Evolutionary conservation across 2,888 invertebrate genomes (phyloP), one percentile per base, ranked within the genome.

Genomic region (Cephus pulcher): DNA sequence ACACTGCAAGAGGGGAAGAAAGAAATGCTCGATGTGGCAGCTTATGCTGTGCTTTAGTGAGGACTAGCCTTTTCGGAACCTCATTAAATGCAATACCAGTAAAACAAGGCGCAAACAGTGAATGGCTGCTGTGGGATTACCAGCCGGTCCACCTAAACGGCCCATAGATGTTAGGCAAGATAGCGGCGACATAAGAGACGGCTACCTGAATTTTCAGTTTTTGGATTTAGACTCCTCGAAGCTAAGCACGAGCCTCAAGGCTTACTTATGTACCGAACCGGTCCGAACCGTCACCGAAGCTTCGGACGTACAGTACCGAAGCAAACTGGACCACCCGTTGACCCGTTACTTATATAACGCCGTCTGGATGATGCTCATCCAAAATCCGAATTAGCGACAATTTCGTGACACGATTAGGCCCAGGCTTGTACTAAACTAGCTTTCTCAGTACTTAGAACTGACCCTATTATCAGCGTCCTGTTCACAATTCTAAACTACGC

Each of bases 81-180:
- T 89, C 85, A 85, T 89, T 90, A 88, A 89, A 89, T 88, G 89
- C 86, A 87, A 89, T 89, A 90, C 87, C 86, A 88, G 86, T 89
- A 90, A 90, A 89, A 88, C 88, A 89, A 89, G 88, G 83, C 83
- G 84, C 84, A 89, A 90, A 89, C 87, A 88, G 81, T 79, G 85
- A 83, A 86, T 83, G 81, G 83, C 80, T 81, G 78, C 79, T 79
- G 68, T 34, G 35, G 79, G 82, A 80, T 81, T 80, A 80, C 78
- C 35, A 76, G 34, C 32, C 70, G 35, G 33, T 56, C 32, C 75
- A 76, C 56, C 70, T 69, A 75, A 37, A 75, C 71, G 30, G 74
- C 74, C 34, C n/a, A 11, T 71, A 88, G 89, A 88, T 89, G 85
- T 77, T 76, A 75, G 76, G 34, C 40, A 77, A 89, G 88, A 89